Percentiles rank a stretch among this genome's conserved stretches.
Conservation (phyloP, 2,797 vertebrate genomes). For the Fringilla coelebs region DNA sequence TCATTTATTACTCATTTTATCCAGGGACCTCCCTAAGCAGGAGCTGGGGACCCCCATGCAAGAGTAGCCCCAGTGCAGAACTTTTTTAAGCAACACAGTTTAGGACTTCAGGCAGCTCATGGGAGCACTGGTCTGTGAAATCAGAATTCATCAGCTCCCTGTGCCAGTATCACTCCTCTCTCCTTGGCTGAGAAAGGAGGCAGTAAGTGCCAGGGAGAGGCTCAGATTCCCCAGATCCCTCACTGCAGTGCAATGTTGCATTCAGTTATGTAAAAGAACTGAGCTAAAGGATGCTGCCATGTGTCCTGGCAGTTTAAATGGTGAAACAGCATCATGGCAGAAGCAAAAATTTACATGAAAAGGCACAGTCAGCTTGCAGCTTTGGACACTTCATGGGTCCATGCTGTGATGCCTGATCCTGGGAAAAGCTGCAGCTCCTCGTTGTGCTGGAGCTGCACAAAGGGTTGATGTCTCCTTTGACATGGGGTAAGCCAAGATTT, state of each 20-base stretch:
- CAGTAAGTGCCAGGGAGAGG: background rate
- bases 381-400: accelerated
- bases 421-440: background rate
- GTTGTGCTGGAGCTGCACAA: background rate
- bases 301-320: background rate
- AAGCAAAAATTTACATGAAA: background rate
- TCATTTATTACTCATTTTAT: background rate
- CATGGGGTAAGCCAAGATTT: background rate
- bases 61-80: background rate
- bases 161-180: background rate
- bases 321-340: background rate
- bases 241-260: background rate
- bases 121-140: background rate
- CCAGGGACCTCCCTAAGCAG: background rate
- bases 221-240: background rate
- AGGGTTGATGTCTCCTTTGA: background rate
- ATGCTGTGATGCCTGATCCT: background rate
- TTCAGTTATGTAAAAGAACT: background rate
- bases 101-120: background rate
- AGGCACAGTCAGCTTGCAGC: background rate
- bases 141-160: background rate
- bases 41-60: background rate
- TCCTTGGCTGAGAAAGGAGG: background rate
- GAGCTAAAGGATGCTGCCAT: background rate
- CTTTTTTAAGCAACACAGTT: background rate